Evolutionary conservation across 2,888 invertebrate genomes (phyloP), one percentile per base, ranked within the genome.

Genomic region (Cyclophora albipunctata): DNA sequence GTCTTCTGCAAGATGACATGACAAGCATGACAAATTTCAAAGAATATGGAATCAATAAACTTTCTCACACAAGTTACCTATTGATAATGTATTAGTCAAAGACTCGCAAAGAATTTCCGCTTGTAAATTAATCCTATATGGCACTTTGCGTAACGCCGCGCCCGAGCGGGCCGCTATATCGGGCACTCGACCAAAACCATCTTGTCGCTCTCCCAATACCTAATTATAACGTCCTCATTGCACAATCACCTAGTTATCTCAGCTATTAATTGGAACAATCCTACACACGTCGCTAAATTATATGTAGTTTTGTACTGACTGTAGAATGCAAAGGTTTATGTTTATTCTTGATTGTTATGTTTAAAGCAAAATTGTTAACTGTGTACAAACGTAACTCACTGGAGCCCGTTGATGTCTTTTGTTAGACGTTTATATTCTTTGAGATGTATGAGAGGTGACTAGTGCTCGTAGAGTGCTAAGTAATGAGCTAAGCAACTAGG

Each of bases 111-210:
- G 54, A 55, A 59, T 59, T 53, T 55, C 57, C 55, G 57, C 52
- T 55, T 50, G 52, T 53, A 53, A 52, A 54, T 53, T 49, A 48
- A 53, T 43, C 54, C 50, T 51, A 54, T 53, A 60, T 52, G 60
- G 59, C 41, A 43, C 46, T 35, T 57, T 52, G 46, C 52, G 48
- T 58, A 56, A 49, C 52, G 40, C 55, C 48, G 58, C 37, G 34
- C 33, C 43, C 41, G 20, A 20, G 20, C 35, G 40, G 43, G 51
- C 46, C 45, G 48, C 49, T 54, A 55, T 54, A 52, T 51, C 49
- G 51, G 54, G 52, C 47, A 42, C 48, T 34, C 35, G 50, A 42
- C 44, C 44, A 47, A 50, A 41, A 50, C 20, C 20, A 20, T 20
- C 20, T 49, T 41, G 49, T 40, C 48, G 40, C 48, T 48, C 48